phyloP scores from a whole-genome alignment of 2,113 vertebrate genomes.

The Miniopterus natalensis region DNA sequence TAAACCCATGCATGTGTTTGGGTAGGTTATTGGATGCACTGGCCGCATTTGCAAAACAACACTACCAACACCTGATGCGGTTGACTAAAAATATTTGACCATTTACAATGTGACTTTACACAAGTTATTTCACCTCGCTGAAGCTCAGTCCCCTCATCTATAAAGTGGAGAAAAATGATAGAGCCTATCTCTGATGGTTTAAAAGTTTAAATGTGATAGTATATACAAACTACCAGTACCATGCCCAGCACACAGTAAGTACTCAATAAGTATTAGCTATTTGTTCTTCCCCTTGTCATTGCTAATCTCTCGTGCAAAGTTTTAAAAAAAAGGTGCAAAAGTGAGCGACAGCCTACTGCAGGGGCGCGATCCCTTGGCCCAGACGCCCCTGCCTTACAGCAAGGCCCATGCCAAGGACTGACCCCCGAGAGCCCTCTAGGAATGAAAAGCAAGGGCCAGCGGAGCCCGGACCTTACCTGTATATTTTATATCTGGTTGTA shows the following conservation, averaged over 20 bases:
- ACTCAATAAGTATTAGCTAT: not conserved
- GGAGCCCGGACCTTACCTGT: conserved; percentile 91
- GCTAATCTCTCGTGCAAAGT: not conserved
- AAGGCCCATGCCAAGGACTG: not conserved
- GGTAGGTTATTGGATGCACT: no score
- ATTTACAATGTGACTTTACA: not conserved
- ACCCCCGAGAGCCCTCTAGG: not conserved
- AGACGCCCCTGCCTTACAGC: not conserved
- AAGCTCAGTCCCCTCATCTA: not conserved
- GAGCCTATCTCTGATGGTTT: not conserved
- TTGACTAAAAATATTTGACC: not conserved
- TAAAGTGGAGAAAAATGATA: not conserved
- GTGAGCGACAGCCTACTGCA: not conserved
- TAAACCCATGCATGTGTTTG: not conserved
- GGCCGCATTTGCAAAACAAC: not conserved
- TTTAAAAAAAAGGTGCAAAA: not conserved
- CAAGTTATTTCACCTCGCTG: not conserved
- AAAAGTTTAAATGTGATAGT: not conserved
- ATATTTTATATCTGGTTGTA: conserved; percentile 99
- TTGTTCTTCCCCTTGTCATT: not conserved
- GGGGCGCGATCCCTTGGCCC: not conserved
- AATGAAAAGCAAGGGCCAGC: not conserved
- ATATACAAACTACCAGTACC: no score
- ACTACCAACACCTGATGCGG: not conserved
- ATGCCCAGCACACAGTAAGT: not conserved